These are phyloP conservation scores for Chaetura pelagica DNA, from an alignment of 2,113 vertebrate species.

Conservation along the genomic window DNA sequence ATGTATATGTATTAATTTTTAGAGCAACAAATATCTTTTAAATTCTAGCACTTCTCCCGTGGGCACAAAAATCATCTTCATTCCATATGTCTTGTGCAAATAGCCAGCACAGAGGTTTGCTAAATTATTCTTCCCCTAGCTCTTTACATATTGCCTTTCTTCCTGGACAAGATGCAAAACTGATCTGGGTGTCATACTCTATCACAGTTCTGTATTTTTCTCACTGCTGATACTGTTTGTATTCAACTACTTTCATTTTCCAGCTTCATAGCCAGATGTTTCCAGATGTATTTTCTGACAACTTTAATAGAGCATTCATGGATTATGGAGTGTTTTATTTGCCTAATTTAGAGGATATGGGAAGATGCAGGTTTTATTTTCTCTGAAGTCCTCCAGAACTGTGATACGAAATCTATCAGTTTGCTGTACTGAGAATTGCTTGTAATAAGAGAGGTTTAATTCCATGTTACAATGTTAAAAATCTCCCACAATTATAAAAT, in stretches of 20 bases:
- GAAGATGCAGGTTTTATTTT: background rate
- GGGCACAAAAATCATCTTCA: background rate
- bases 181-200: background rate
- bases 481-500: background rate
- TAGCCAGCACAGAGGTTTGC: background rate
- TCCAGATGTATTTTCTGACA: background rate
- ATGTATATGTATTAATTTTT: background rate
- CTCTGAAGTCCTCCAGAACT: background rate
- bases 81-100: background rate
- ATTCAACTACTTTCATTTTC: background rate
- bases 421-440: background rate
- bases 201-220: background rate
- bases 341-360: background rate
- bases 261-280: constrained; percentile 8
- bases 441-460: background rate
- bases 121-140: background rate
- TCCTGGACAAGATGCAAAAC: background rate
- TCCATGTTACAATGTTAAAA: background rate
- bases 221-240: background rate
- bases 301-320: background rate
- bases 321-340: background rate
- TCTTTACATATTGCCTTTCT: background rate
- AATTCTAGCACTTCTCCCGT: background rate
- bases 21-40: background rate
- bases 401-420: background rate